phyloP scores from a whole-genome alignment of 92 coral and sea anemone species.

The Chrysogorgia sp. region DNA sequence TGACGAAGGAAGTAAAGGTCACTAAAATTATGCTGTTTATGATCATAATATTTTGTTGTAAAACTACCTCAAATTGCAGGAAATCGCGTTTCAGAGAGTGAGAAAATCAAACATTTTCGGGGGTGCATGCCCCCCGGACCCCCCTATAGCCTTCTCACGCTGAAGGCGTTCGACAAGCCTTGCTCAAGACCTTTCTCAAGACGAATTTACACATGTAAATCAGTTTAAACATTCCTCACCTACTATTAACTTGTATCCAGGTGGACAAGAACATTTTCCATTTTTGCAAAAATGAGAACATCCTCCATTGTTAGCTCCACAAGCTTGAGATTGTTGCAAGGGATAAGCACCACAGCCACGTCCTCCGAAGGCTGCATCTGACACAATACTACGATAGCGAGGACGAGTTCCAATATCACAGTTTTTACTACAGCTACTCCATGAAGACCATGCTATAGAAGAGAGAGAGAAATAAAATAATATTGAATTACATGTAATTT shows the following conservation, averaged over 20 bases:
- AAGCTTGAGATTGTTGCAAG: conserved; percentile 27
- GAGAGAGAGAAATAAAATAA: not conserved
- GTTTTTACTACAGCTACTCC: conserved; percentile 58
- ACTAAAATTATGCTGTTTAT: too few species aligned
- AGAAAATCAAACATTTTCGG: too few species aligned
- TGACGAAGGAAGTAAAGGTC: too few species aligned
- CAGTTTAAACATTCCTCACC: conserved; percentile 34
- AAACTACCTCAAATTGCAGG: too few species aligned
- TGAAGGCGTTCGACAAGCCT: too few species aligned
- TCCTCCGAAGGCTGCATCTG: conserved; percentile 61
- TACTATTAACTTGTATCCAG: conserved; percentile 55
- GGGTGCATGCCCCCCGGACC: too few species aligned
- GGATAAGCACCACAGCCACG: conserved; percentile 34
- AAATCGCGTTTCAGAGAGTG: too few species aligned
- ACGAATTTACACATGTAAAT: not conserved
- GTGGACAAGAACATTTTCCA: conserved; percentile 71
- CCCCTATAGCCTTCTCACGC: too few species aligned
- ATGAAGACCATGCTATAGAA: conserved; percentile 64
- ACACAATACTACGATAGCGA: conserved; percentile 42
- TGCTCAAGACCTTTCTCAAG: too few species aligned
- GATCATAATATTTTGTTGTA: too few species aligned
- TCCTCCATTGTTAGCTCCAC: conserved; percentile 74
- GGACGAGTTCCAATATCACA: conserved; percentile 60
- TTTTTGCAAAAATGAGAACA: conserved; percentile 62
- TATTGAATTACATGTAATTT: not conserved